Evolutionary conservation across 2,797 vertebrate species (phyloP), one percentile per base, ranked within the genome.

Genomic region (Acestrorhynchus altus): DNA sequence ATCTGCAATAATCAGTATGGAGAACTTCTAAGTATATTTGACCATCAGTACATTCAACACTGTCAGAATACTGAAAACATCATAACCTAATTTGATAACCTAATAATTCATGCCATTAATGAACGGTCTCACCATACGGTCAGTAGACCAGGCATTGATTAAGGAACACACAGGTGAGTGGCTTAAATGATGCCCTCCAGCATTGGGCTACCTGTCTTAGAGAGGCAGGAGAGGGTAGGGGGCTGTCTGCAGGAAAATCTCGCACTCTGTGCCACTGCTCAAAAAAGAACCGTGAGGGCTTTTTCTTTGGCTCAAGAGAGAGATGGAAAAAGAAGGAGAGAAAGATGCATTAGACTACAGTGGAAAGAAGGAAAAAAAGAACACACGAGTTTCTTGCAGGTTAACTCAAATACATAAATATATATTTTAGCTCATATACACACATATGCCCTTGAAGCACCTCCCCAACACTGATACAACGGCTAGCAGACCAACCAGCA

Each of bases 221-320:
- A 13, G 91, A 91, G 89, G 95, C 93, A 44, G 94, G 91, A 24
- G 95, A 94, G 83, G 93, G 92, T 76, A 89, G 92, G 79, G 93
- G 93, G 69, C 92, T 92, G 4, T 86, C 90, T 61, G 93, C 90
- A 72, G 91, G 92, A 66, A 93, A 93, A 71, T 92, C 91, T 83
- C 87, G 84, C 76, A 94, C 93, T 84, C 92, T 92, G 83, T 94
- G 93, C 96, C 96, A 96, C 76, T 96, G 95, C 68, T 97, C 94
- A 82, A 94, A 92, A 88, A 96, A 94, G 86, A 95, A 95, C 78
- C 91, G 92, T 2, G 95, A 94, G 20, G 94, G 90, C 74, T 95
- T 96, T 88, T 93, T 92, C 89, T 94, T 93, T 46, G 92, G 90
- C 92, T 96, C 94, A 84, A 24, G 70, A 24, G 69, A 82, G 28